Conservation (phyloP, 1,140 invertebrate genomes). For the Helicoverpa armigera region DNA sequence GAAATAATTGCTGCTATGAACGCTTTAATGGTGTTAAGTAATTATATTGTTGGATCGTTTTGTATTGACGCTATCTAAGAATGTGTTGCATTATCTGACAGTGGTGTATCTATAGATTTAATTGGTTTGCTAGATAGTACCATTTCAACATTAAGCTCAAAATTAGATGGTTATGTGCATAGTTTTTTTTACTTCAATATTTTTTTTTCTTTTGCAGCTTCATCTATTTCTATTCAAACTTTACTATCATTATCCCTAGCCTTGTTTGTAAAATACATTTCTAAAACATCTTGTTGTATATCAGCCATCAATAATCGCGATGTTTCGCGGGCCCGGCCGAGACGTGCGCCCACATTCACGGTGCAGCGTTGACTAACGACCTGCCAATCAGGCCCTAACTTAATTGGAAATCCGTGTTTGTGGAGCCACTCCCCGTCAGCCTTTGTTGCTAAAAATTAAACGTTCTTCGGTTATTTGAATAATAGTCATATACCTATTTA, state of each 20-base stretch:
- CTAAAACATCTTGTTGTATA: constrained; percentile 59
- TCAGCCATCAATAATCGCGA: constrained; percentile 67
- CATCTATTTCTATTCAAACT: not conserved
- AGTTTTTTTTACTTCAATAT: not conserved
- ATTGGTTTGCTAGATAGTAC: not conserved
- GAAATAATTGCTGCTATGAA: constrained; percentile 30
- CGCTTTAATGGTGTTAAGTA: constrained; percentile 24
- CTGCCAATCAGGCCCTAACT: constrained; percentile 83
- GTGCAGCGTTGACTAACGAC: constrained; percentile 80
- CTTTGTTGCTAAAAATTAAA: constrained; percentile 84
- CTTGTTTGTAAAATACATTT: constrained; percentile 30
- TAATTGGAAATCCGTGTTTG: constrained; percentile 86
- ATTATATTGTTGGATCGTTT: not conserved
- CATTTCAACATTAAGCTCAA: too few species aligned
- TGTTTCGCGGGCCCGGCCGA: constrained; percentile 49
- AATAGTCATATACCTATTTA: constrained; percentile 31
- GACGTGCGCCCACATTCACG: constrained; percentile 68
- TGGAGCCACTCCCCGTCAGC: constrained; percentile 75
- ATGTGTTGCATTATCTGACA: not conserved
- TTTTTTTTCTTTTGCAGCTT: too few species aligned
- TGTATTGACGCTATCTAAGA: not conserved
- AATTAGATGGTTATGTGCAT: not conserved
- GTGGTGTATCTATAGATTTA: not conserved
- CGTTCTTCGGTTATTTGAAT: constrained; percentile 54
- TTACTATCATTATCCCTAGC: not conserved